Evolutionary conservation across 1,140 invertebrate species (phyloP).

Genomic region (Monochamus saltuarius): DNA sequence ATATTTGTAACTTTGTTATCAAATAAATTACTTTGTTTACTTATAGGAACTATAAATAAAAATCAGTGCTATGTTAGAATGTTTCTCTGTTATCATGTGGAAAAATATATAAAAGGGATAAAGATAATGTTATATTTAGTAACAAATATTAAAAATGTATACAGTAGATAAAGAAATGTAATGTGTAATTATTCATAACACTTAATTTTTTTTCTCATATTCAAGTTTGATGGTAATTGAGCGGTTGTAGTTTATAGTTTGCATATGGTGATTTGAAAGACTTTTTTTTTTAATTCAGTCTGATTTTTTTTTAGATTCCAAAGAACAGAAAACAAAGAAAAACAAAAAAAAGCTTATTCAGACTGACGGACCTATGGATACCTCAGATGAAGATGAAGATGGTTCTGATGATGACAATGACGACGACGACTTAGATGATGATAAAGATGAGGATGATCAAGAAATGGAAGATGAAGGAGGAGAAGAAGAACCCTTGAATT

Average conservation of each 20-base stretch:
- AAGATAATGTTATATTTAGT: no score
- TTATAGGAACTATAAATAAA: no score
- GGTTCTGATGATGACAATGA: slow-evolving; percentile 68
- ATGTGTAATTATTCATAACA: no score
- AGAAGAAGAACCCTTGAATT: slow-evolving; percentile 91
- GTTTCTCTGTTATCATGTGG: slow-evolving; percentile 28
- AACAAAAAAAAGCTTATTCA: slow-evolving; percentile 22
- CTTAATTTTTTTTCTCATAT: no score
- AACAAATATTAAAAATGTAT: no score
- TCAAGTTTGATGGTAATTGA: no score
- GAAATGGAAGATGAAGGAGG: slow-evolving; percentile 73
- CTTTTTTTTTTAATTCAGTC: neutral
- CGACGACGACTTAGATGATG: slow-evolving; percentile 66
- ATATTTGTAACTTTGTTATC: no score
- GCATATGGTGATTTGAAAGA: no score
- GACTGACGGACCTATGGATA: slow-evolving; percentile 71
- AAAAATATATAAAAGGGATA: no score
- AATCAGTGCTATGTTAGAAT: slow-evolving; percentile 22
- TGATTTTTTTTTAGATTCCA: neutral
- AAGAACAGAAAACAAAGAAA: slow-evolving; percentile 6
- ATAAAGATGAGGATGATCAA: slow-evolving; percentile 75
- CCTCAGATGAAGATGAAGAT: slow-evolving; percentile 73
- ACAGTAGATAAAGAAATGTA: no score
- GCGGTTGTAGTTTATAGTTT: no score
- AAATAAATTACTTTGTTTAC: no score